Evolutionary conservation across 2,113 vertebrate genomes (phyloP).

Genomic region (Cygnus atratus): DNA sequence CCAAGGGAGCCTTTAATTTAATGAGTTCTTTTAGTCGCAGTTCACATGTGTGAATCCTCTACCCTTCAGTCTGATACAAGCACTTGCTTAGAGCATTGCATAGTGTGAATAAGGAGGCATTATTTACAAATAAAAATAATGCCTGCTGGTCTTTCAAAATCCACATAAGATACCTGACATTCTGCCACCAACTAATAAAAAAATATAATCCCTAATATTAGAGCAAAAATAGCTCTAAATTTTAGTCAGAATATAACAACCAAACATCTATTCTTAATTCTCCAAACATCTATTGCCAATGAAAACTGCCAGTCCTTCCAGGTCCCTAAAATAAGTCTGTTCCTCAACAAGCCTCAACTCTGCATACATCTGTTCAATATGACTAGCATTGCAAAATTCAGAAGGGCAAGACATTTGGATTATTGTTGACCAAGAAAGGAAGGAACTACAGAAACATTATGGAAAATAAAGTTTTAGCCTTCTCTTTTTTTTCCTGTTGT

Average conservation of each 20-base stretch:
- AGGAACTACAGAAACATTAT: neutral
- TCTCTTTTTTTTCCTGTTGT: neutral
- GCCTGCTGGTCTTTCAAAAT: neutral
- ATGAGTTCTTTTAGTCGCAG: slow-evolving; percentile 35
- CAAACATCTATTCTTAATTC: neutral
- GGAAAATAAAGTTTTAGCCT: neutral
- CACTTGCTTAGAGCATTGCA: neutral
- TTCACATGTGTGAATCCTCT: slow-evolving; percentile 24
- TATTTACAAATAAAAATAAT: neutral
- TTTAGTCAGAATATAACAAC: neutral
- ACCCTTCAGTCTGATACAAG: neutral
- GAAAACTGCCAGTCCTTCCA: neutral
- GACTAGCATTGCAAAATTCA: neutral
- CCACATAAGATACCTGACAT: neutral
- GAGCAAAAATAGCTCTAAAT: neutral
- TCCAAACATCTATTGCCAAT: neutral
- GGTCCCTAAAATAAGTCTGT: neutral
- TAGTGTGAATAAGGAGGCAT: neutral
- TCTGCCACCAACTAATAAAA: neutral
- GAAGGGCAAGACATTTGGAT: neutral
- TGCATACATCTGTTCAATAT: neutral
- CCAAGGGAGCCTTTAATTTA: slow-evolving; percentile 58
- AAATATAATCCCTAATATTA: neutral
- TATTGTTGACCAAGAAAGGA: neutral
- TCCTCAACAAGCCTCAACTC: neutral